Percentiles rank a stretch among this genome's conserved stretches.
Conservation (phyloP, 2,888 invertebrate species). For the Drosophila algonquin region DNA sequence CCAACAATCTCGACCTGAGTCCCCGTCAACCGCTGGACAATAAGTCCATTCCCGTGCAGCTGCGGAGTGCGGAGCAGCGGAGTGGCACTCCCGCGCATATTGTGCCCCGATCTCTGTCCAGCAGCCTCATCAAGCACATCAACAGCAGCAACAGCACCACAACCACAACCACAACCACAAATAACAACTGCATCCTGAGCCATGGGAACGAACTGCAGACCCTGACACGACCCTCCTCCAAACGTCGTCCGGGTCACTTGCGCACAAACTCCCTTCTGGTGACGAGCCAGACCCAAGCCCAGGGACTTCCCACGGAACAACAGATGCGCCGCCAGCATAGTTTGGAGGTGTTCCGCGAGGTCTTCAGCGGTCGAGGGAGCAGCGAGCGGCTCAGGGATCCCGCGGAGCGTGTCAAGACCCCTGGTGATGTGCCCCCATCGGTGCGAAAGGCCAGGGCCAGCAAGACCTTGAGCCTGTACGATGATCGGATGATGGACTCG, state of each 20-base stretch:
- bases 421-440: conserved; percentile 92
- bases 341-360: conserved; percentile 90
- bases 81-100: conserved; percentile 77
- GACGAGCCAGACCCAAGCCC: conserved; percentile 34
- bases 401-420: conserved; percentile 91
- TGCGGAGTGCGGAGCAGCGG: conserved; percentile 68
- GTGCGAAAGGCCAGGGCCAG: conserved; percentile 89
- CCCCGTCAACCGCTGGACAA: conserved; percentile 52
- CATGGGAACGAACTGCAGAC: conserved; percentile 70
- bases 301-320: conserved; percentile 62
- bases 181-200: conserved; percentile 43
- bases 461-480: conserved; percentile 92
- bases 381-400: conserved; percentile 88
- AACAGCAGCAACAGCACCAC: conserved; percentile 58
- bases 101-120: conserved; percentile 78
- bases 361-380: conserved; percentile 88
- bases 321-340: conserved; percentile 87
- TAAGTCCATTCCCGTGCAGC: conserved; percentile 50
- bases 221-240: conserved; percentile 37
- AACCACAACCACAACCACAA: conserved; percentile 47
- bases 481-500: conserved; percentile 92
- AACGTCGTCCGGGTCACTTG: conserved; percentile 69
- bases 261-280: conserved; percentile 70
- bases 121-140: conserved; percentile 71
- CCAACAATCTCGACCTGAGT: conserved; percentile 83